Evolutionary conservation across 2,113 vertebrate species (phyloP), one percentile per base, ranked within the genome.

Genomic region (Oreotrochilus melanogaster): DNA sequence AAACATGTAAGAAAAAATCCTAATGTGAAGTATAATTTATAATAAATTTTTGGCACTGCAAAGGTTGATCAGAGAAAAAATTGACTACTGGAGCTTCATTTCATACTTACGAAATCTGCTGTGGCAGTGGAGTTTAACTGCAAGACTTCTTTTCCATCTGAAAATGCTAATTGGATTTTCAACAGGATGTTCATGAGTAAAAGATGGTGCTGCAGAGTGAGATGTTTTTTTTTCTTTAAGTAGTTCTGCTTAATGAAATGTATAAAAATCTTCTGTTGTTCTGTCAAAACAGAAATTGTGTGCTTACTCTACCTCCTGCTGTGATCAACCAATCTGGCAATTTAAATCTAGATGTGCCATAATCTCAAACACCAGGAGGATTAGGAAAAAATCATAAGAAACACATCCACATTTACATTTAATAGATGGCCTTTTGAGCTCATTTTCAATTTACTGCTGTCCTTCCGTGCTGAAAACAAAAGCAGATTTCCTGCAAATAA

Each of bases 301-400:
- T 96, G 92, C 87, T 97, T 97, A 96, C 85, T 94, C 62, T 95
- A 9, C 90, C 95, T 95, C 96, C 86, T 92, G 86, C 96, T 97
- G 95, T 94, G 96, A 93, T 96, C 92, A 97, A 96, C 81, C 58
- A 81, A 30, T 98, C 94, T 93, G 70, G 85, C 82, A 92, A 95
- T 96, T 97, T 96, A 95, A 97, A 97, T 97, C 95, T 97, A 96
- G 97, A 98, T 92, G 79, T 95, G 67, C 79, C 94, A 96, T 94
- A 94, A 95, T 97, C 93, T 96, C 94, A 92, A 96, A 86, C 92
- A 92, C 76, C 0, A 13, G 57, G 88, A 86, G 56, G 66, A 96
- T 86, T 81, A 93, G 84, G 21, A 67, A 95, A 91, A 92, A 94
- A 83, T 75, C 12, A 19, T 74, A 60, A 71, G 75, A 86, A 92